phyloP scores from a whole-genome alignment of 2,797 vertebrate genomes.

The Bucorvus abyssinicus region DNA sequence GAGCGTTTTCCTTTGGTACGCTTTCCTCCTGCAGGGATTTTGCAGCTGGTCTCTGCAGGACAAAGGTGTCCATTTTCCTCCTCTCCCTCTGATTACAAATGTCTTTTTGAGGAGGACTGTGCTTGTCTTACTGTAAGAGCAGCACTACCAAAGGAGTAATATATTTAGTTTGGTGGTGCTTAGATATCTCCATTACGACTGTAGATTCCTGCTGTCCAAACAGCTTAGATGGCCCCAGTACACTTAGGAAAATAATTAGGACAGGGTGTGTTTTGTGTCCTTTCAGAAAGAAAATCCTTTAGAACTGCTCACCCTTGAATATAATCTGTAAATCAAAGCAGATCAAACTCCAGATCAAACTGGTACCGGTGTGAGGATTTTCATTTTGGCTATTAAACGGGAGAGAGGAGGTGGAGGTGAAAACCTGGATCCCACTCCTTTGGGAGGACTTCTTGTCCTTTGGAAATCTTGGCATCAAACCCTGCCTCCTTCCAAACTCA shows the following conservation, averaged over 20 bases:
- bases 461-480: not conserved
- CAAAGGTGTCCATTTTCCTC: not conserved
- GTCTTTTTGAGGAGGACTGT: not conserved
- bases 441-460: not conserved
- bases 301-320: not conserved
- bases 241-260: not conserved
- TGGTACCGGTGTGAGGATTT: fast-evolving
- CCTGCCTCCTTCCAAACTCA: not conserved
- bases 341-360: not conserved
- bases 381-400: not conserved
- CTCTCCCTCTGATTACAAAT: not conserved
- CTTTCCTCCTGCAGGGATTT: not conserved
- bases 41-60: not conserved
- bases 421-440: not conserved
- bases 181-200: not conserved
- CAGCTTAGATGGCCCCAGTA: not conserved
- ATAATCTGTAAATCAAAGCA: not conserved
- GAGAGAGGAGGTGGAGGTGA: not conserved
- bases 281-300: not conserved
- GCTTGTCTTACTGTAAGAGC: not conserved
- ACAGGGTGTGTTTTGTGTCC: not conserved
- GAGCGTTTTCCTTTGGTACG: not conserved
- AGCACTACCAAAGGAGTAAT: not conserved
- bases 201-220: not conserved
- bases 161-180: not conserved